These are phyloP conservation scores for Cossypha dichroa DNA, from an alignment of 2,797 vertebrate species.

Conservation along the genomic window DNA sequence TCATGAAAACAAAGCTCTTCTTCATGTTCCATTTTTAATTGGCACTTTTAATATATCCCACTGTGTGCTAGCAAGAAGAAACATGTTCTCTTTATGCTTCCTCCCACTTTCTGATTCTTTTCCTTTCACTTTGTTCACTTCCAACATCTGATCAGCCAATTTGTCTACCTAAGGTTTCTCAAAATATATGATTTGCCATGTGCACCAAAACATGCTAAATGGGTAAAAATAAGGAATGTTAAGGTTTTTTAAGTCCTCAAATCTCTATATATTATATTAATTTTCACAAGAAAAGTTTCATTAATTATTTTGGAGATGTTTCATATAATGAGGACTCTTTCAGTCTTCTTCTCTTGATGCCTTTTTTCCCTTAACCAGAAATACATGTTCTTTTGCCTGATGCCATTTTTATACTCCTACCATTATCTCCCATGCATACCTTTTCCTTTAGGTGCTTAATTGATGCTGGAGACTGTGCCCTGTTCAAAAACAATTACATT, in stretches of 20 bases:
- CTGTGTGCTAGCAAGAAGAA: not conserved
- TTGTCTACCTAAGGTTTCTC: not conserved
- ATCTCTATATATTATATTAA: not conserved
- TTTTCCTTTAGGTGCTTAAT: not conserved
- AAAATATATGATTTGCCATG: not conserved
- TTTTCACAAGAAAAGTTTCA: not conserved
- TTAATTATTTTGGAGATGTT: not conserved
- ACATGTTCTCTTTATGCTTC: not conserved
- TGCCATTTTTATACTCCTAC: not conserved
- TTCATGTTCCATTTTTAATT: not conserved
- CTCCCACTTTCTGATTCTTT: not conserved
- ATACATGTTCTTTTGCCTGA: not conserved
- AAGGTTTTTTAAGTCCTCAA: not conserved
- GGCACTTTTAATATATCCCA: not conserved
- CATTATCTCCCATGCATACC: not conserved
- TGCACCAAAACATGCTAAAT: not conserved
- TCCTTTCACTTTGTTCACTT: not conserved
- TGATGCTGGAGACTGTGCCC: not conserved
- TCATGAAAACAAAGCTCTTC: accelerated
- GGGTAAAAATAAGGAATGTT: not conserved
- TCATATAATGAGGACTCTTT: not conserved
- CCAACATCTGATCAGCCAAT: not conserved
- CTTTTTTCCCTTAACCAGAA: not conserved
- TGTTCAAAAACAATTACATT: conserved; percentile 7
- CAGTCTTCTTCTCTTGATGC: not conserved